Base-by-base conservation (phyloP, 2,888 invertebrate genomes). In the Heliothis peltigera region DNA sequence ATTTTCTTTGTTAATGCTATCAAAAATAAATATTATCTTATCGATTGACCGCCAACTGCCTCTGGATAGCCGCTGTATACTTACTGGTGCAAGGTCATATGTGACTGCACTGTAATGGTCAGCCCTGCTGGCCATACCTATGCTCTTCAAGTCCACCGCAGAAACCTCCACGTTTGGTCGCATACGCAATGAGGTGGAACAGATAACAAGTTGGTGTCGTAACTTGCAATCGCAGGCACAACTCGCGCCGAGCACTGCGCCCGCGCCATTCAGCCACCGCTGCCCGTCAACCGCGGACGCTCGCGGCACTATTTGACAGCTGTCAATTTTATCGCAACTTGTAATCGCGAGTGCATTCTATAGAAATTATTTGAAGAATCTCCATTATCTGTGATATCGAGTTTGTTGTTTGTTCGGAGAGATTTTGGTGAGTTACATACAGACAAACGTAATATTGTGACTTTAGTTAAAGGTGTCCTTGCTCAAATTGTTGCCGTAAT, bases 321-420 rank as follows among this genome's bases (percentile, higher is more conserved):
- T 83, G 77, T 77, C 82, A 81, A 52, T 64, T 76, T 73, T 58
- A 69, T 72, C 80, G 74, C 70, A 70, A 43, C 47, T 55, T 52
- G 47, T 43, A 55, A 39, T n/a, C 88, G 90, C 87, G 87, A 83
- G 89, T 91, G 90, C 42, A 70, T 68, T 67, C 15, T 55, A 35
- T 43, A 70, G 49, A 55, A 17, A 59, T 44, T 54, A 63, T 62
- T 54, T 39, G 5, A 55, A 46, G 17, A 53, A 56, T 53, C 43
- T 47, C 56, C 54, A 25, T 39, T 70, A 35, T 18, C 59, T 66
- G 66, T 75, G 64, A 60, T 55, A 44, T 12, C 10, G 17, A 39
- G 46, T 55, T 52, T 46, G 44, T 66, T 64, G 17, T 47, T 55
- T 58, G 22, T 65, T 68, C 63, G 71, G 47, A 46, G 53, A 59